phyloP scores from a whole-genome alignment of 2,888 invertebrate species.

The Dysmachus trigonus region DNA sequence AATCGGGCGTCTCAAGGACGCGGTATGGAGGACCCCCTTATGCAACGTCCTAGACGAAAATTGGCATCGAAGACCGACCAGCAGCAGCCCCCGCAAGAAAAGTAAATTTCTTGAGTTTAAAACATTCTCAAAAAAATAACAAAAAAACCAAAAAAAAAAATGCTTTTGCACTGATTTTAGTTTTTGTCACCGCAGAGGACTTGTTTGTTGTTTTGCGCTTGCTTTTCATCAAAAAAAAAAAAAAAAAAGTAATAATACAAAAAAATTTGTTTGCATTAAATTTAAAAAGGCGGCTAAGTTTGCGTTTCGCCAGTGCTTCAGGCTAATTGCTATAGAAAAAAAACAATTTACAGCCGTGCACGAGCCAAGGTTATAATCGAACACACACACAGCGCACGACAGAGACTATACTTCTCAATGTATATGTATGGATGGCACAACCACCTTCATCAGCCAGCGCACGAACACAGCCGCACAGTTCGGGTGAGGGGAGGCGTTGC shows the following conservation, averaged over 20 bases:
- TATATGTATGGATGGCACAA: neutral
- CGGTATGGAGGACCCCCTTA: slow-evolving; percentile 61
- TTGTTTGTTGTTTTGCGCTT: slow-evolving; percentile 26
- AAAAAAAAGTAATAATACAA: neutral
- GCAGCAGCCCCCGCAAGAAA: slow-evolving; percentile 57
- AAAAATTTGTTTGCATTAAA: slow-evolving; percentile 22
- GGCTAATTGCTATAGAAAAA: slow-evolving; percentile 5
- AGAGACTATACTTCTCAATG: neutral
- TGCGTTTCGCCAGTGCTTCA: slow-evolving; percentile 24
- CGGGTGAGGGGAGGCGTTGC: neutral
- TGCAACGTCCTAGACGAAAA: slow-evolving; percentile 60
- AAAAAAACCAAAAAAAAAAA: neutral
- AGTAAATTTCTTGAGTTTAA: slow-evolving; percentile 48
- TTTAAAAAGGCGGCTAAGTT: slow-evolving; percentile 22
- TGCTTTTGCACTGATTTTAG: slow-evolving; percentile 37
- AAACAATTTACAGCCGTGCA: neutral
- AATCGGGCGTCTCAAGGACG: slow-evolving; percentile 51
- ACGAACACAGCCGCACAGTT: neutral
- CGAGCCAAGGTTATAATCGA: slow-evolving; percentile 9
- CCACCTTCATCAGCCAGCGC: neutral
- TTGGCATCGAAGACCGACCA: slow-evolving; percentile 49
- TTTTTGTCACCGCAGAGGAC: slow-evolving; percentile 33
- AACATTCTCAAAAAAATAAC: neutral
- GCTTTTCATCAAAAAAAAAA: slow-evolving; percentile 23
- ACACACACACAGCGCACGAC: neutral